These are phyloP conservation scores for Silvanus unidentatus DNA, from an alignment of 2,888 invertebrate species.

Conservation along the genomic window DNA sequence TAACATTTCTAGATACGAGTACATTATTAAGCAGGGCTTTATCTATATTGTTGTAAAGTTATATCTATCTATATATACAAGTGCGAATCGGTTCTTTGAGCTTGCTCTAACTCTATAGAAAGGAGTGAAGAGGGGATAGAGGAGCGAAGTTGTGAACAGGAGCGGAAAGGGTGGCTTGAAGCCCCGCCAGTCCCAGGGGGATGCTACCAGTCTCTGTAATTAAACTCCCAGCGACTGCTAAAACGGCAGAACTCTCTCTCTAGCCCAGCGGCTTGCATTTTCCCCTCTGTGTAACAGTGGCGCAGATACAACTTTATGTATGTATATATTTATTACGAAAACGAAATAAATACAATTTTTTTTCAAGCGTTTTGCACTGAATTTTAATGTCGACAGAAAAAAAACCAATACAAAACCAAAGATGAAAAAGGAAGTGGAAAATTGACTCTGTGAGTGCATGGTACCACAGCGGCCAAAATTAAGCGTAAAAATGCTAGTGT, in stretches of 20 bases:
- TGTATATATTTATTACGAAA: background rate
- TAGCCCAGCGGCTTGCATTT: slow-evolving; percentile 30
- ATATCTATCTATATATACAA: slow-evolving; percentile 1
- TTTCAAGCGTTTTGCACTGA: slow-evolving; percentile 4
- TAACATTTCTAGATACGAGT: no score
- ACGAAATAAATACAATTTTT: slow-evolving; percentile 1
- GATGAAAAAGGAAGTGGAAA: no score
- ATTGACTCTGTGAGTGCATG: no score
- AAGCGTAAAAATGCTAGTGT: no score
- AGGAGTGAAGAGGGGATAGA: slow-evolving; percentile 19
- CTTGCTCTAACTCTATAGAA: slow-evolving; percentile 13
- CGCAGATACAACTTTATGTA: slow-evolving; percentile 2
- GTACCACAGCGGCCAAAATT: no score
- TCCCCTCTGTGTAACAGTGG: slow-evolving; percentile 29
- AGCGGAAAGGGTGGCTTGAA: slow-evolving; percentile 33
- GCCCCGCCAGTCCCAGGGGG: slow-evolving; percentile 42
- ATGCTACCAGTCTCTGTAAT: slow-evolving; percentile 46
- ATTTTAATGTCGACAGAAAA: background rate
- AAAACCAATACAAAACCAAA: no score
- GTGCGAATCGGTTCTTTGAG: slow-evolving; percentile 28
- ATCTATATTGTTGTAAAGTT: no score
- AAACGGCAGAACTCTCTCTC: slow-evolving; percentile 26
- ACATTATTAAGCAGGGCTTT: no score
- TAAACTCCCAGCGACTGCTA: slow-evolving; percentile 41
- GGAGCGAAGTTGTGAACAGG: slow-evolving; percentile 15